These are phyloP conservation scores for Mercenaria mercenaria DNA, from an alignment of 1,140 invertebrate genomes.

Conservation along the genomic window DNA sequence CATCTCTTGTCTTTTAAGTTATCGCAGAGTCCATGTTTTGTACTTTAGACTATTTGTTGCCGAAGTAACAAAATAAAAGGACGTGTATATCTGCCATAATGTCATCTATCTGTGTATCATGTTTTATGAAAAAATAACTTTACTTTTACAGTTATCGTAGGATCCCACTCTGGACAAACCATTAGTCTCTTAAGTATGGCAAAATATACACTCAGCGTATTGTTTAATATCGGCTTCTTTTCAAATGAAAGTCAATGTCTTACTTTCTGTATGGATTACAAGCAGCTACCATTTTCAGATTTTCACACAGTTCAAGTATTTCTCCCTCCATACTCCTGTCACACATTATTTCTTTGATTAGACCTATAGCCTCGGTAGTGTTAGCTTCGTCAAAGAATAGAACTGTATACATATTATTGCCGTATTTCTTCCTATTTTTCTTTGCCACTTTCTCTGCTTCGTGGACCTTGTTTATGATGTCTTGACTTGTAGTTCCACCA, in stretches of 20 bases:
- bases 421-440: constrained; percentile 69
- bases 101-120: too few relatives aligned
- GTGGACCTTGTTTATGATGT: constrained; percentile 76
- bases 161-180: too few relatives aligned
- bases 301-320: constrained; percentile 63
- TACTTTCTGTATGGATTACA: too few relatives aligned
- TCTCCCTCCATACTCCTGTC: constrained; percentile 77
- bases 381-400: constrained; percentile 84
- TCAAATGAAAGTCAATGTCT: too few relatives aligned
- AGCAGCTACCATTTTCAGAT: constrained; percentile 80
- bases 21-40: too few relatives aligned
- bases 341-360: constrained; percentile 84
- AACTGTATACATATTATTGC: constrained; percentile 77
- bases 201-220: too few relatives aligned
- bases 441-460: constrained; percentile 73
- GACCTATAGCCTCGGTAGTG: constrained; percentile 82
- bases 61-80: too few relatives aligned
- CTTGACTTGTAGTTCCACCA: constrained; percentile 75
- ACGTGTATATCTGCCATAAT: too few relatives aligned
- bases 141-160: neutral
- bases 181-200: too few relatives aligned
- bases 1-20: too few relatives aligned
- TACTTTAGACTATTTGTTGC: too few relatives aligned
- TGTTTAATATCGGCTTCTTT: too few relatives aligned
- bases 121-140: neutral